phyloP scores from a whole-genome alignment of 2,888 invertebrate species.

The Apamea anceps region DNA sequence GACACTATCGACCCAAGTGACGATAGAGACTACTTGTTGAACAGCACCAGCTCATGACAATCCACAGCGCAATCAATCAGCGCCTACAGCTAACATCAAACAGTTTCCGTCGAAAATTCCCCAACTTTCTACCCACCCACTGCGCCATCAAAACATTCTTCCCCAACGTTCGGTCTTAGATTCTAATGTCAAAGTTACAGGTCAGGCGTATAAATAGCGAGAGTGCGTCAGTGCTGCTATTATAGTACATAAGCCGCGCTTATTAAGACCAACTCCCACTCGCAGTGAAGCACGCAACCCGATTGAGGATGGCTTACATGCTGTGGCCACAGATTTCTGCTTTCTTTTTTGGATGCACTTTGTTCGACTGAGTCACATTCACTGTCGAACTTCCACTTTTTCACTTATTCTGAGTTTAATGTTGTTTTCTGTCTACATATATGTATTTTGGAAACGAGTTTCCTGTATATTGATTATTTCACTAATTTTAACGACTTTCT shows the following conservation, averaged over 20 bases:
- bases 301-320: constrained; percentile 77
- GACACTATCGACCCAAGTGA: background rate
- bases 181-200: constrained; percentile 79
- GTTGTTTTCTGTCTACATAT: background rate
- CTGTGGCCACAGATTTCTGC: constrained; percentile 17
- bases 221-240: constrained; percentile 75
- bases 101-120: constrained; percentile 29
- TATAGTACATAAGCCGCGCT: constrained; percentile 83
- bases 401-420: background rate
- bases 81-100: constrained; percentile 39
- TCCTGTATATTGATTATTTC: background rate
- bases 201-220: constrained; percentile 82
- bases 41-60: constrained; percentile 15
- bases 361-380: constrained; percentile 7
- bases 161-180: constrained; percentile 57
- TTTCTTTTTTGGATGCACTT: constrained; percentile 48
- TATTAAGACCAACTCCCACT: constrained; percentile 89
- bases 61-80: constrained; percentile 41
- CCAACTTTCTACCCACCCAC: constrained; percentile 50
- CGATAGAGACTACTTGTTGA: constrained; percentile 11
- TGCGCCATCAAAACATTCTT: constrained; percentile 60
- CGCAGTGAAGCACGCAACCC: constrained; percentile 84
- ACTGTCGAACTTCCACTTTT: background rate
- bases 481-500: constrained; percentile 21
- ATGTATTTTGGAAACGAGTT: background rate